phyloP scores from a whole-genome alignment of 1,140 invertebrate genomes.

The Bursaphelenchus mucronatus region DNA sequence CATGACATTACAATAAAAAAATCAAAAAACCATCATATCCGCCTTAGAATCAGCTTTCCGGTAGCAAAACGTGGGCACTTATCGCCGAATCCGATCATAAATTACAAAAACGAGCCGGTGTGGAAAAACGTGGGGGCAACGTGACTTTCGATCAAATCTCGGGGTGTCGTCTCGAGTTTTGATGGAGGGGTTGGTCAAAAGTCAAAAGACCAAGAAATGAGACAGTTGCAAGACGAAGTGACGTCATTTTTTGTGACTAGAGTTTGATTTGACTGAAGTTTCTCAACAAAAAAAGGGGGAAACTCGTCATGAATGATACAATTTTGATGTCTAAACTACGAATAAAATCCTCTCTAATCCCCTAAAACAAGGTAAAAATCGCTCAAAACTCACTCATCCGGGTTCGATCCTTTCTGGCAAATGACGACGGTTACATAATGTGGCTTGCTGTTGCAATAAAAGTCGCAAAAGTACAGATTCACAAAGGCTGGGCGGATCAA shows the following conservation, averaged over 20 bases:
- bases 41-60: too few relatives aligned
- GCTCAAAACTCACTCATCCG: slow-evolving; percentile 24
- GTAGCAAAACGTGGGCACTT: too few relatives aligned
- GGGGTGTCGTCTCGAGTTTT: too few relatives aligned
- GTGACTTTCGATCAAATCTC: too few relatives aligned
- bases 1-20: too few relatives aligned
- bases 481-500: slow-evolving; percentile 32
- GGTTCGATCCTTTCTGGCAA: slow-evolving; percentile 26
- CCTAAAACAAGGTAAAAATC: slow-evolving; percentile 6
- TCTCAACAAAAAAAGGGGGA: slow-evolving; percentile 9
- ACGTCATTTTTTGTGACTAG: neutral
- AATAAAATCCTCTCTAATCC: slow-evolving; percentile 1
- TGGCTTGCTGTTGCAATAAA: slow-evolving; percentile 41
- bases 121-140: too few relatives aligned
- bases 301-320: neutral
- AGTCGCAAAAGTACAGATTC: slow-evolving; percentile 42
- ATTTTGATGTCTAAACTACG: slow-evolving; percentile 17
- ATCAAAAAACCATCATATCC: too few relatives aligned
- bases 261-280: slow-evolving; percentile 15
- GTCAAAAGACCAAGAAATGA: slow-evolving; percentile 1
- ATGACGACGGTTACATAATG: slow-evolving; percentile 50
- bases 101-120: too few relatives aligned
- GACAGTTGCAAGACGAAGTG: neutral
- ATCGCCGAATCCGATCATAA: too few relatives aligned
- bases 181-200: too few relatives aligned